Evolutionary conservation across 2,797 vertebrate genomes (phyloP), one percentile per base, ranked within the genome.

Genomic region (Epinephelus coioides): DNA sequence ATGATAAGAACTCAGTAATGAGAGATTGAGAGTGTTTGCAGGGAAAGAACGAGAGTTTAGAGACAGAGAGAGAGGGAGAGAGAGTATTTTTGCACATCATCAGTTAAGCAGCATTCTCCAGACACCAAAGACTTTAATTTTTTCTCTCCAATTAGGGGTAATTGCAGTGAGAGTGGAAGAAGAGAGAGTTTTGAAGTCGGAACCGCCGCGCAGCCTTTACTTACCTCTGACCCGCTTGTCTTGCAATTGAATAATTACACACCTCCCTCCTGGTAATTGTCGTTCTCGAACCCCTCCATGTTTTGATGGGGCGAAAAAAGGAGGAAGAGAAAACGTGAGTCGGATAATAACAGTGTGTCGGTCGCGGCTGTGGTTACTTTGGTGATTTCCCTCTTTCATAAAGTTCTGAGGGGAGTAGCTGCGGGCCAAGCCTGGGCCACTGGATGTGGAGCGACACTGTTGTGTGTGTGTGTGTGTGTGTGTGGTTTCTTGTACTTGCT

Each of bases 231-330:
- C 93, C 91, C 85, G 84, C 89, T 92, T 91, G 91, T 94, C 88
- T 90, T 64, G 81, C 64, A 80, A 93, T 95, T 90, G 89, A 95
- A 94, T 94, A 95, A 95, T 95, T 94, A 93, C 91, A 94, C 89
- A 77, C 86, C 73, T 79, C 86, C 86, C 82, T 94, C 92, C 79
- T 93, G 92, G 90, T 94, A 94, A 94, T 94, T 95, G 93, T 95
- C 91, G 90, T 89, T 89, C 90, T 89, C 66, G 59, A 89, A 85
- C 70, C 88, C 83, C 82, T 92, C 73, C 49, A 50, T 90, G 91
- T 95, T 94, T 93, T 94, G 86, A 91, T 90, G 88, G 85, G 78
- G 88, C 62, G 46, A 89, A 81, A 78, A 78, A 79, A 64, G 71
- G 64, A 86, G 86, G 84, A 75, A 83, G 87, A 89, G 88, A 90